phyloP scores from a whole-genome alignment of 2,797 vertebrate species.

The Pipistrellus kuhlii region DNA sequence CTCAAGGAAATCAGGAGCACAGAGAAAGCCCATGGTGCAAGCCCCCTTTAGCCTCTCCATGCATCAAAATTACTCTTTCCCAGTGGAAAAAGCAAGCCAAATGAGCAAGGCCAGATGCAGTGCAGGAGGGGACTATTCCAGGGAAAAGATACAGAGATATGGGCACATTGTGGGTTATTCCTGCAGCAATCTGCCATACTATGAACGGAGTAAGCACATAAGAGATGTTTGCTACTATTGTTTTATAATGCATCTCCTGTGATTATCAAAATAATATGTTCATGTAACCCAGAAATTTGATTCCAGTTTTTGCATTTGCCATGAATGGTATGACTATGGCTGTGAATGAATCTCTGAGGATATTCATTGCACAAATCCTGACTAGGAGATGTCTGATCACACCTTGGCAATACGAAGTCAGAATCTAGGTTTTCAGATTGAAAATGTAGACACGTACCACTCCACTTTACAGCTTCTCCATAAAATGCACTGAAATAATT shows the following conservation, averaged over 20 bases:
- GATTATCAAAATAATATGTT: not conserved
- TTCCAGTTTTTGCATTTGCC: not conserved
- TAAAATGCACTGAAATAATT: not conserved
- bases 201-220: too few relatives aligned
- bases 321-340: not conserved
- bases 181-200: not conserved
- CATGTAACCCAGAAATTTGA: not conserved
- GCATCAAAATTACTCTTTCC: not conserved
- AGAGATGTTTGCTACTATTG: not conserved
- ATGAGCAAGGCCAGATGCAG: not conserved
- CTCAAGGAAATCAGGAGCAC: not conserved
- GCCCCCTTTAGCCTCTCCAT: not conserved
- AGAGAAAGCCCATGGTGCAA: not conserved
- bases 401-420: not conserved
- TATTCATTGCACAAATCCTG: not conserved
- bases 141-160: not conserved
- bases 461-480: not conserved
- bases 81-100: not conserved
- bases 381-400: accelerated
- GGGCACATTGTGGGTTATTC: not conserved
- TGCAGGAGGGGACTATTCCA: not conserved
- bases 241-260: not conserved
- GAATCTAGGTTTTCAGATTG: not conserved
- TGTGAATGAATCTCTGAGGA: not conserved
- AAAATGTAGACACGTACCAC: not conserved